These are phyloP conservation scores for Trogon surrucura DNA, from an alignment of 2,113 vertebrate species.

Conservation along the genomic window DNA sequence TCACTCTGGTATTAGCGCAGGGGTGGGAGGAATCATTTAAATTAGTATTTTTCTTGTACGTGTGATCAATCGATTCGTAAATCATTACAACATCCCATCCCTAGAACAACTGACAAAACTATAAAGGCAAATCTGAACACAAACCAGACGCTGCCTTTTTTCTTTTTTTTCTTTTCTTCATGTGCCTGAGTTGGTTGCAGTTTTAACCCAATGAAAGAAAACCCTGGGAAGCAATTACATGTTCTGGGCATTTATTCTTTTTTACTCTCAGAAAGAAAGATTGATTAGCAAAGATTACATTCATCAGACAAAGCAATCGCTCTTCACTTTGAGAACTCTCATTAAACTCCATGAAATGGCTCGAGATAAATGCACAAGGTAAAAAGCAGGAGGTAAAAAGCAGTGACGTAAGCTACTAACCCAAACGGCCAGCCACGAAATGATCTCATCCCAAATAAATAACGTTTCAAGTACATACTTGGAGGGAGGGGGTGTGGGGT, in stretches of 20 bases:
- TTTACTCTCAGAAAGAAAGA: background rate
- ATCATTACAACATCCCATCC: background rate
- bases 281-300: background rate
- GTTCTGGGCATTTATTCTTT: background rate
- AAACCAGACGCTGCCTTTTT: conserved; percentile 14
- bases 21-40: background rate
- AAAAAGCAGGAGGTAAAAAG: background rate
- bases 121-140: background rate
- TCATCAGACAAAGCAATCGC: background rate
- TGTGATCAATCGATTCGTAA: background rate
- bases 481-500: too few relatives aligned
- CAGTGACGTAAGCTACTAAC: background rate
- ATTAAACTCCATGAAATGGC: background rate
- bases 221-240: background rate
- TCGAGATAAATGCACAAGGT: background rate
- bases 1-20: background rate
- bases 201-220: background rate
- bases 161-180: background rate
- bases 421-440: background rate
- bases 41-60: background rate
- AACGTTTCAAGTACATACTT: background rate
- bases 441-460: background rate
- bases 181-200: background rate
- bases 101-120: background rate
- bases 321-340: background rate